Base-by-base conservation (phyloP, 1,140 invertebrate species). In the Lycorma delicatula region DNA sequence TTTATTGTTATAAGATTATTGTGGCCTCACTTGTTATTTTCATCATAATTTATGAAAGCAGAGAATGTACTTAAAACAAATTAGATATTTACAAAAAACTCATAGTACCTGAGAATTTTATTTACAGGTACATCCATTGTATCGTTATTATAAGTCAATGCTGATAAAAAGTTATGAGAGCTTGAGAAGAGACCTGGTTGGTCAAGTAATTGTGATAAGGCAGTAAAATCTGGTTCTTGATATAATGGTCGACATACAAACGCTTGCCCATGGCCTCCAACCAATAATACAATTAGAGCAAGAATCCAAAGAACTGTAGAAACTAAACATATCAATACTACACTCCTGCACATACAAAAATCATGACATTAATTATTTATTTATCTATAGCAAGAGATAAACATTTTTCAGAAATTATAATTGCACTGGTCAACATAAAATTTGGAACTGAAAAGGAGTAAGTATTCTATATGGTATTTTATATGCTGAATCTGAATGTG, bases 191-290 rank as follows among this genome's bases (percentile, higher is more conserved):
- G 73, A 25, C 80, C 80, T 3, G 79, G 80, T 47, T 74, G 72
- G 66, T 85, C 81, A 50, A 84, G 69, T 23, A 84, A 71, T 60
- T 75, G 74, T 34, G 75, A 71, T 18, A 85, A 66, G n/a, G 76
- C 75, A 13, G 71, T 68, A 62, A 79, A 85, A 38, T 79, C 68
- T 1, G 78, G 77, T 25, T 73, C 70, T 46, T 81, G 80, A 67
- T 82, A 80, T 2, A 85, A 67, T 0, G 82, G 75, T 46, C 79
- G 75, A 60, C 83, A 86, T 13, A 85, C 69, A 58, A 82, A 80
- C 66, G 63, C 63, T 34, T 70, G 65, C 3, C 62, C 61, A 44
- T 70, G 67, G 5, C 67, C 65, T n/a, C 67, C 66, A 4, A 68
- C 29, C 7, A 68, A 28, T 4, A 70, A 52, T 6, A 60, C 59